Evolutionary conservation across 2,888 invertebrate species (phyloP).

Genomic region (Platynereis dumerilii): DNA sequence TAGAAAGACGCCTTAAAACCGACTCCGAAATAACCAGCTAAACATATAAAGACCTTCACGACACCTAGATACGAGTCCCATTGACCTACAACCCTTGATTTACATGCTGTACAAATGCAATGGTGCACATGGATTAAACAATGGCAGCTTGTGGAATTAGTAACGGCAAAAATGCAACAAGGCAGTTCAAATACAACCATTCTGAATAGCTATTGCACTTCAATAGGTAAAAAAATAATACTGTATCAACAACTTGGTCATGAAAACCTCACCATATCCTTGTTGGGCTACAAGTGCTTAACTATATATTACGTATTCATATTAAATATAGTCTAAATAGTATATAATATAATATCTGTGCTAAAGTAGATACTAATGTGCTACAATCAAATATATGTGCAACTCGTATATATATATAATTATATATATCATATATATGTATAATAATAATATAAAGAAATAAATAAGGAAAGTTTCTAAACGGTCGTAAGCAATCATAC

Average conservation of each 20-base stretch:
- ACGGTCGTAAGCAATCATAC: conserved; percentile 12
- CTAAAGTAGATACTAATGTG: no score
- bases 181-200: conserved; percentile 9
- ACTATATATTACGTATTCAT: conserved; percentile 2
- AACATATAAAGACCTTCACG: no score
- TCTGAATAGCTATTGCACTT: conserved; percentile 4
- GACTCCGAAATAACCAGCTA: no score
- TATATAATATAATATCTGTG: no score
- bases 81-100: no score
- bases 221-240: conserved; percentile 7
- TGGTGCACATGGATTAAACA: conserved; percentile 1
- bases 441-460: conserved; percentile 20
- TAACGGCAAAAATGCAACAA: conserved; percentile 10
- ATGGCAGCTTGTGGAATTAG: conserved; percentile 2
- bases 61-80: no score
- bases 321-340: conserved; percentile 2
- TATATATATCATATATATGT: conserved; percentile 15
- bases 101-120: no score
- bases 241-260: conserved; percentile 5
- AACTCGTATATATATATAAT: conserved; percentile 16
- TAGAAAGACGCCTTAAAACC: no score
- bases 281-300: neutral
- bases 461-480: conserved; percentile 24
- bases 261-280: neutral
- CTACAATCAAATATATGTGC: no score